Conservation (phyloP, 2,797 vertebrate genomes). For the Rhinella marina region DNA sequence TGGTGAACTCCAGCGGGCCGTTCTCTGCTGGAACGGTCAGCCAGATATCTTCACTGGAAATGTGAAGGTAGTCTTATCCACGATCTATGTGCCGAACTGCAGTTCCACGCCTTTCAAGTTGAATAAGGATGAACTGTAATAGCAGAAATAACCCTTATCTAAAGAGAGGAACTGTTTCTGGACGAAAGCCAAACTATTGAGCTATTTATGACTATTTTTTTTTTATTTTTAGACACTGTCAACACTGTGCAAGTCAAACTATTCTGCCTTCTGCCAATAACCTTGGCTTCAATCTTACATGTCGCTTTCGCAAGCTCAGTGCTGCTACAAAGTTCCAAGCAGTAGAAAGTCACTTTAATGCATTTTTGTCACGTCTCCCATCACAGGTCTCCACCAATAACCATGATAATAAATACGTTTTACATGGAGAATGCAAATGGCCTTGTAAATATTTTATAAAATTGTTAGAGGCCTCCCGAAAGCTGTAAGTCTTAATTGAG, state of each 20-base stretch:
- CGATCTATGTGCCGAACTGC: no score
- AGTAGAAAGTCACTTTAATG: not conserved
- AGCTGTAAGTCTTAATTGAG: conserved; percentile 87
- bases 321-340: not conserved
- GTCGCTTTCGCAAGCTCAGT: not conserved
- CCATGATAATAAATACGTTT: conserved; percentile 68
- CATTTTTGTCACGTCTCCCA: conserved; percentile 55
- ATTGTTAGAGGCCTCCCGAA: conserved; percentile 82
- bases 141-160: no score
- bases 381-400: conserved; percentile 69
- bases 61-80: no score
- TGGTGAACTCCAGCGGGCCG: no score
- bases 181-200: no score
- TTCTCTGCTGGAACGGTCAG: no score
- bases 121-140: no score
- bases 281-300: not conserved
- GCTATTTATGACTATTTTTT: not conserved
- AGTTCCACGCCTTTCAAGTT: no score
- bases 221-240: not conserved
- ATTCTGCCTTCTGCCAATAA: not conserved
- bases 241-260: not conserved
- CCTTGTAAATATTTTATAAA: conserved; percentile 85
- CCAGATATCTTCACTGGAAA: no score
- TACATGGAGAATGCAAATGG: conserved; percentile 82
- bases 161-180: no score